Base-by-base conservation (phyloP, 2,797 vertebrate species). In the Thripadectes ignobilis region DNA sequence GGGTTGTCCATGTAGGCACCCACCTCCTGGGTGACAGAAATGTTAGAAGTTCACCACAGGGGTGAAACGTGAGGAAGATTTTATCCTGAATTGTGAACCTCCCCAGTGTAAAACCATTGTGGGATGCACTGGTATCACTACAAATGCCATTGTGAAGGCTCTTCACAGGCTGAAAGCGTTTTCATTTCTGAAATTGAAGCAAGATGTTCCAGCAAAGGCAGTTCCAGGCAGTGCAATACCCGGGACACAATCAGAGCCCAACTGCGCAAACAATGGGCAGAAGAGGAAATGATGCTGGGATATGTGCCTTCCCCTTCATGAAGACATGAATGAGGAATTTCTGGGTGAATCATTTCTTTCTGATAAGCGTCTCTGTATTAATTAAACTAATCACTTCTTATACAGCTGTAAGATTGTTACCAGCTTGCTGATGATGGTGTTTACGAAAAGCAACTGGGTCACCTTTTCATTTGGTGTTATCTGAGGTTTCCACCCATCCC, bases 341-440 rank as follows among this genome's bases (percentile, higher is more conserved):
- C 58, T 39, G 54, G 39, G 68, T 97, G 94, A 97, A 94, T 94
- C 49, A 94, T 46, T 93, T 86, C 24, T 90, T 86, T 87, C 88
- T 89, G 86, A 93, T 91, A 94, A 96, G 81, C 0, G 14, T 32
- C 77, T n/a, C 41, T 9, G 7, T 48, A 20, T 94, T 95, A 92
- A 96, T 97, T 96, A 95, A 73, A 71, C 48, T 94, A 93, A 95
- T 94, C 45, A 79, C 38, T 92, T 39, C 63, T 83, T 83, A 15
- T 22, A n/a, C 1, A 4, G 61, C 65, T 91, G 51, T 62, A 61
- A 26, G 85, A 85, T 83, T 77, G 27, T 89, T 81, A 78, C 34
- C 58, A 75, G 58, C 32, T 62, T 66, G 54, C 66, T 90, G 88
- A 75, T 72, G 77, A 68, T n/a, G 29, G 24, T 43, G 22, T 62